These are phyloP conservation scores for Vesta saturnalis DNA, from an alignment of 2,888 invertebrate species.

Conservation along the genomic window DNA sequence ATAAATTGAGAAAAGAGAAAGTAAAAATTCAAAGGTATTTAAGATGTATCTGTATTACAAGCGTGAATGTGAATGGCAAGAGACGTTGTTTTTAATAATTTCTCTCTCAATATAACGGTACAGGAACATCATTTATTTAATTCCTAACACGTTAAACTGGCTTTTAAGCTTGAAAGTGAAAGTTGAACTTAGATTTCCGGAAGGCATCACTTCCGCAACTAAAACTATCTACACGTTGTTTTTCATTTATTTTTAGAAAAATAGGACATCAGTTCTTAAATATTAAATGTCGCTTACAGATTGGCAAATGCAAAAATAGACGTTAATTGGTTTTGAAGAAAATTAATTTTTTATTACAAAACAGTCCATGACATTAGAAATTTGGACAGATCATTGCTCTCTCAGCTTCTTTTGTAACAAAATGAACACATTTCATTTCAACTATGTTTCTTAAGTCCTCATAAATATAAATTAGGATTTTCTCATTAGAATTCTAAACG, in stretches of 20 bases:
- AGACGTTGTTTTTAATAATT: conserved; percentile 10
- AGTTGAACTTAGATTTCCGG: conserved; percentile 10
- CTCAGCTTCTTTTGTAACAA: too few species aligned
- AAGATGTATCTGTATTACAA: not conserved
- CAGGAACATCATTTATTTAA: conserved; percentile 12
- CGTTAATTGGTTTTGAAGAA: too few species aligned
- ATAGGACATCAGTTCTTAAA: not conserved
- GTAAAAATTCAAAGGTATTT: not conserved
- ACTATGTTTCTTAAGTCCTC: too few species aligned
- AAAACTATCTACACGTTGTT: not conserved
- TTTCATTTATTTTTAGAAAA: conserved; percentile 5
- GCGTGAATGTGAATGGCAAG: conserved; percentile 8
- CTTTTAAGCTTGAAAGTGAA: conserved; percentile 9
- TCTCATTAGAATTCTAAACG: too few species aligned
- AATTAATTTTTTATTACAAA: too few species aligned
- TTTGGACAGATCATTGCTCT: too few species aligned
- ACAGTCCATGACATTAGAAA: too few species aligned
- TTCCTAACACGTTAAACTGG: conserved; percentile 5
- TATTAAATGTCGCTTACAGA: not conserved
- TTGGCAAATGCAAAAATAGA: not conserved
- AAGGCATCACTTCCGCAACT: conserved; percentile 13
- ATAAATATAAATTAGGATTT: too few species aligned
- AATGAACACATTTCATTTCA: too few species aligned
- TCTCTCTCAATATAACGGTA: conserved; percentile 10
- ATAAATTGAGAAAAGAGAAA: not conserved